Conservation (phyloP, 2,888 invertebrate genomes). For the Tinea semifulvella region DNA sequence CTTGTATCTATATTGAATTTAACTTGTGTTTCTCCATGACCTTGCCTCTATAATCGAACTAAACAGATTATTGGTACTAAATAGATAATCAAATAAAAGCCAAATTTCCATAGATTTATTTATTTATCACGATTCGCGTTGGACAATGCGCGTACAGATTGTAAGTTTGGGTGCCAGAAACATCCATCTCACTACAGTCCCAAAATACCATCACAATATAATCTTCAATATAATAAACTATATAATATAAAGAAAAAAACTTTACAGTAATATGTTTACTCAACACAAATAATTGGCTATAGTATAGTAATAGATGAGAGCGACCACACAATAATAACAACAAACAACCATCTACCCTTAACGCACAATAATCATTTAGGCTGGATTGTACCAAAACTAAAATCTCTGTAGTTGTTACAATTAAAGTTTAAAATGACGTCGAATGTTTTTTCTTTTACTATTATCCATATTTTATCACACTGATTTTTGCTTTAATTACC, state of each 20-base stretch:
- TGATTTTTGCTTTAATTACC: too few species aligned
- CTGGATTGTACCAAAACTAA: too few species aligned
- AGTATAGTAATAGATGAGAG: too few species aligned
- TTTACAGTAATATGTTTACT: conserved; percentile 2
- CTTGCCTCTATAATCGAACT: too few species aligned
- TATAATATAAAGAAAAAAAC: conserved; percentile 24
- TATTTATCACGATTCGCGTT: conserved; percentile 27
- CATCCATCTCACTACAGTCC: conserved; percentile 18
- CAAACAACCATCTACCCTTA: not conserved
- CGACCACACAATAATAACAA: not conserved
- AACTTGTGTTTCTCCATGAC: too few species aligned
- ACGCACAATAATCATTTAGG: too few species aligned
- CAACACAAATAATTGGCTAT: not conserved
- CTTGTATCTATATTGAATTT: too few species aligned
- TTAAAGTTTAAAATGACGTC: too few species aligned
- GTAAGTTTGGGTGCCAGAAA: conserved; percentile 19
- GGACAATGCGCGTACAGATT: conserved; percentile 24
- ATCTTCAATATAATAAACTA: conserved; percentile 24
- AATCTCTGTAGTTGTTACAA: too few species aligned
- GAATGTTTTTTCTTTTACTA: too few species aligned
- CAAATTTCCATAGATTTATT: conserved; percentile 22
- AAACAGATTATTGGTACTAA: too few species aligned
- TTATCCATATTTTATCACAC: too few species aligned
- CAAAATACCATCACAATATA: conserved; percentile 15
- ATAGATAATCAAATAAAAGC: not conserved